Evolutionary conservation across 2,113 vertebrate species (phyloP).

Genomic region (Microcebus lehilahytsara): DNA sequence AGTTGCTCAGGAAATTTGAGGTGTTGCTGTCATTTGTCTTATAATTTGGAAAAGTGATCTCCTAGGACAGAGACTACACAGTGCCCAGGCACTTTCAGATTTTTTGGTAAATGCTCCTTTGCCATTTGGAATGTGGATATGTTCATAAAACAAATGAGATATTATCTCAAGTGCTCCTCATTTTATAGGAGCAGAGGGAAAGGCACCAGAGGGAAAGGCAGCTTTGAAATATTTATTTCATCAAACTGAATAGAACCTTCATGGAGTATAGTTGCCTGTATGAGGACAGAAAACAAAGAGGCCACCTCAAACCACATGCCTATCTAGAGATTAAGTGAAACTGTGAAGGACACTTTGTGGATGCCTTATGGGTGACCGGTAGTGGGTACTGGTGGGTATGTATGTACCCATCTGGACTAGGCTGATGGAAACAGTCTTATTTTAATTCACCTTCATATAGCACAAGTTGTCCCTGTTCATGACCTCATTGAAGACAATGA

Average conservation of each 20-base stretch:
- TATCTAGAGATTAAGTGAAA: slow-evolving; percentile 55
- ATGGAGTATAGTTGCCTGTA: background rate
- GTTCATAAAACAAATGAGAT: background rate
- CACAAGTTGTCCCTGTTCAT: background rate
- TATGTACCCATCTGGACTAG: background rate
- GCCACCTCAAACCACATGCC: slow-evolving; percentile 42
- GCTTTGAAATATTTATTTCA: background rate
- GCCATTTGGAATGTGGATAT: background rate
- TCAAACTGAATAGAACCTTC: background rate
- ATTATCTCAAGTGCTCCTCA: background rate
- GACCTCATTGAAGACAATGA: background rate
- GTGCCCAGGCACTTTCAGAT: background rate
- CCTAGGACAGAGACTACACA: background rate
- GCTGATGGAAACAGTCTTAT: background rate
- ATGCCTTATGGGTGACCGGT: slow-evolving; percentile 57
- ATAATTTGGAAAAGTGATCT: background rate
- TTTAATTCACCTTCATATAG: background rate
- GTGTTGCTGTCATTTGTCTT: slow-evolving; percentile 35
- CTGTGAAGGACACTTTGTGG: slow-evolving; percentile 28
- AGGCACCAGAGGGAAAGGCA: background rate
- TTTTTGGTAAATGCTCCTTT: slow-evolving; percentile 3
- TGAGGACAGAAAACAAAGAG: slow-evolving; percentile 18
- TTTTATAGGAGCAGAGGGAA: background rate
- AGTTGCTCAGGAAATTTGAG: slow-evolving; percentile 54
- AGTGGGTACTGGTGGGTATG: background rate